These are phyloP conservation scores for Labeo rohita DNA, from an alignment of 2,113 vertebrate genomes.

Conservation along the genomic window DNA sequence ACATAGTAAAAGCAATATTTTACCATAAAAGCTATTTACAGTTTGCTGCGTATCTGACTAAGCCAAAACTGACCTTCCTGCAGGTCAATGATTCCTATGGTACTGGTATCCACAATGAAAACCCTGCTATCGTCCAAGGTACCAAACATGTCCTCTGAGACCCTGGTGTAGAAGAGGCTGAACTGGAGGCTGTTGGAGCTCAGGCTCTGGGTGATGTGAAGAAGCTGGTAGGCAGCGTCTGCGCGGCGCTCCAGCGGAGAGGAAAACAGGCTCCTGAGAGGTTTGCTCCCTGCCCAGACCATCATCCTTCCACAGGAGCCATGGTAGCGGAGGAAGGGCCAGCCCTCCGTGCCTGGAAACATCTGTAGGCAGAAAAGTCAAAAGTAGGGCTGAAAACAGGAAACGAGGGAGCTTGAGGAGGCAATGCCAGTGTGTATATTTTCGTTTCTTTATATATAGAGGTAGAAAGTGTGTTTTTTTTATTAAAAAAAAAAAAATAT, in stretches of 20 bases:
- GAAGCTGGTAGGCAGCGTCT: conserved; percentile 81
- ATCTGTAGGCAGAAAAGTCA: conserved; percentile 71
- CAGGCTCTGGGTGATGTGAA: conserved; percentile 76
- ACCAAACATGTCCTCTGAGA: conserved; percentile 80
- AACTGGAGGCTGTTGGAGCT: conserved; percentile 82
- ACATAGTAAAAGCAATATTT: background rate
- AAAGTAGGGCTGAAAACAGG: conserved; percentile 41
- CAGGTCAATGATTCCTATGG: conserved; percentile 83
- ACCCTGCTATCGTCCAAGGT: conserved; percentile 80
- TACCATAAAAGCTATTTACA: background rate
- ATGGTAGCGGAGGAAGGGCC: conserved; percentile 84
- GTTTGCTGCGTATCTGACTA: background rate
- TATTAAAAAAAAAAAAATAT: no score
- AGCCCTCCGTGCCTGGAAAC: conserved; percentile 82
- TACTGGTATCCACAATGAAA: conserved; percentile 83
- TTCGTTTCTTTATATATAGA: background rate
- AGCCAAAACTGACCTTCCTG: conserved; percentile 76
- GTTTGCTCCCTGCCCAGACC: conserved; percentile 75
- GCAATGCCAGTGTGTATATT: conserved; percentile 15
- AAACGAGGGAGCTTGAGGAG: background rate
- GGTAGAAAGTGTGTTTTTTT: no score
- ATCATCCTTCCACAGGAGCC: conserved; percentile 82
- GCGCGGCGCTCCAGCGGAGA: conserved; percentile 69
- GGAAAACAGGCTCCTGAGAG: conserved; percentile 71
- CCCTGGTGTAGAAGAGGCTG: conserved; percentile 80